phyloP scores from a whole-genome alignment of 2,888 invertebrate genomes.

The Dromius quadrimaculatus region DNA sequence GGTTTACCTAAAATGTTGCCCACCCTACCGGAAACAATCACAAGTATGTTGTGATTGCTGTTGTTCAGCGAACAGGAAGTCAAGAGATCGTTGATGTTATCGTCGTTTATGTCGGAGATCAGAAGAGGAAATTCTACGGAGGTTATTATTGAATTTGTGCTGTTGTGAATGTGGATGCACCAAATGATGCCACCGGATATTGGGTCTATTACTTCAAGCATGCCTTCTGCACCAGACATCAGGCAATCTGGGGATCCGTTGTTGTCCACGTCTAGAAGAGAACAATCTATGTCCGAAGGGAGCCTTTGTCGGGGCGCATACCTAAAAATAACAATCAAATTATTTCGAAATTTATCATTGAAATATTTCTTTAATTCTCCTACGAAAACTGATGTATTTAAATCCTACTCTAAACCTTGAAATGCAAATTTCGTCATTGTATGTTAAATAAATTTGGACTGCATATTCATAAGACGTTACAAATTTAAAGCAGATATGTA shows the following conservation, averaged over 20 bases:
- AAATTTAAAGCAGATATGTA: too few relatives aligned
- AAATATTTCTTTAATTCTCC: too few relatives aligned
- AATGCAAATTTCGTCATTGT: too few relatives aligned
- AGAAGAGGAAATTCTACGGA: constrained; percentile 78
- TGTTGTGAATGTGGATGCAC: constrained; percentile 72
- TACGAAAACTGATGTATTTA: too few relatives aligned
- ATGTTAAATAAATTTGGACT: too few relatives aligned
- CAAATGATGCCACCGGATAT: constrained; percentile 73
- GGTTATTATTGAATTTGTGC: constrained; percentile 69
- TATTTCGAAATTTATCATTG: not conserved
- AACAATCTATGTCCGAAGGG: constrained; percentile 81
- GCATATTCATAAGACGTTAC: too few relatives aligned
- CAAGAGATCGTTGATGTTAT: constrained; percentile 78
- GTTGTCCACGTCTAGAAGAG: constrained; percentile 77
- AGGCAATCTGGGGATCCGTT: constrained; percentile 82
- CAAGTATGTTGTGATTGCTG: constrained; percentile 72
- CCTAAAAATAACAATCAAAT: constrained; percentile 68
- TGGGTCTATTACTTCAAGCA: constrained; percentile 73
- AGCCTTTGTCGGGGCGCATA: constrained; percentile 76
- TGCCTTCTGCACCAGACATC: constrained; percentile 78
- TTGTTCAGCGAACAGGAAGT: constrained; percentile 70
- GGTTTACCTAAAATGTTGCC: constrained; percentile 77
- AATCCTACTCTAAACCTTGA: too few relatives aligned
- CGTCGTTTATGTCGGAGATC: constrained; percentile 79
- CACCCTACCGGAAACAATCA: constrained; percentile 78